phyloP scores from a whole-genome alignment of 1,140 invertebrate genomes.

The Drosophila ananassae region DNA sequence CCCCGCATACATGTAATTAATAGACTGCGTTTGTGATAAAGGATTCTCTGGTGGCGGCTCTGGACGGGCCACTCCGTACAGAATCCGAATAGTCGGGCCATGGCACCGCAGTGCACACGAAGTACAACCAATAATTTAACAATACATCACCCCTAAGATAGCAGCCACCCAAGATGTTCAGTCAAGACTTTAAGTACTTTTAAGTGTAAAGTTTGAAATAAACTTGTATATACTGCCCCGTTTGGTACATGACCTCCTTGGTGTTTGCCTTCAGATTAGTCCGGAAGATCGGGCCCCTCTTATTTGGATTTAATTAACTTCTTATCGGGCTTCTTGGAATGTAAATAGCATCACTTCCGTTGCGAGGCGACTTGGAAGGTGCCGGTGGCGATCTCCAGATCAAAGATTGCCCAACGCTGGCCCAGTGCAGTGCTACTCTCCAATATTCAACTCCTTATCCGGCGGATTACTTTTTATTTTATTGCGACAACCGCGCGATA shows the following conservation, averaged over 20 bases:
- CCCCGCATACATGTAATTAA: neutral
- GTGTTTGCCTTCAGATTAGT: neutral
- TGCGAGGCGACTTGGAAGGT: slow-evolving; percentile 21
- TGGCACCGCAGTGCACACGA: slow-evolving; percentile 24
- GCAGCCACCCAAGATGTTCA: slow-evolving; percentile 4
- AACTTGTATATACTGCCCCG: neutral
- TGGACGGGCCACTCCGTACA: neutral
- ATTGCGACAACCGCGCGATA: slow-evolving; percentile 29
- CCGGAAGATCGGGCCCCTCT: slow-evolving; percentile 1
- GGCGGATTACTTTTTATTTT: neutral
- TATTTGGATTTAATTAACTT: slow-evolving; percentile 41
- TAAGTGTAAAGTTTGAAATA: neutral
- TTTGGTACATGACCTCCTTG: neutral
- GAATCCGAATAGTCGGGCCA: neutral
- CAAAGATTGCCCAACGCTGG: slow-evolving; percentile 49
- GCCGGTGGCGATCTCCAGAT: neutral
- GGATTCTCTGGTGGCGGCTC: neutral
- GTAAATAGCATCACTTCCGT: slow-evolving; percentile 33
- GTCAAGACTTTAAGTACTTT: neutral
- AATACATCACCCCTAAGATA: neutral
- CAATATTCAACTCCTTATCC: slow-evolving; percentile 1
- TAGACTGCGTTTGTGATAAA: slow-evolving; percentile 15
- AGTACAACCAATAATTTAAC: slow-evolving; percentile 34
- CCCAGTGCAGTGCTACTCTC: slow-evolving; percentile 38
- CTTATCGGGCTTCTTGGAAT: slow-evolving; percentile 19